These are phyloP conservation scores for Nothobranchius kuhntae DNA, from an alignment of 2,113 vertebrate genomes.

Conservation along the genomic window DNA sequence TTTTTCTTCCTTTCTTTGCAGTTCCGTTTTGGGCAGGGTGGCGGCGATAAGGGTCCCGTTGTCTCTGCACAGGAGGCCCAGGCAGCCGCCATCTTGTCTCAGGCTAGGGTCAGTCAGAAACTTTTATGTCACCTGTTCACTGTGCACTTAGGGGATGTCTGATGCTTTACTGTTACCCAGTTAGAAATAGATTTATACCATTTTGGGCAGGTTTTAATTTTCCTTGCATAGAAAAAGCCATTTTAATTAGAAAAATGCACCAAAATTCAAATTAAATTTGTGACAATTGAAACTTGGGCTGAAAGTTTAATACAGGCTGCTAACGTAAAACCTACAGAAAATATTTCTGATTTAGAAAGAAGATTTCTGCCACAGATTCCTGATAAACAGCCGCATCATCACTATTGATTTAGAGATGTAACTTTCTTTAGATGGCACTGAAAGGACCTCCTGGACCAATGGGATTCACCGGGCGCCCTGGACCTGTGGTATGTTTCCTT, in stretches of 20 bases:
- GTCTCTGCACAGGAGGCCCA: conserved; percentile 95
- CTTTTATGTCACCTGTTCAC: not conserved
- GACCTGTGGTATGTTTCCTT: conserved; percentile 88
- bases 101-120: conserved; percentile 88
- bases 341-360: no score
- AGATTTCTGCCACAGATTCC: no score
- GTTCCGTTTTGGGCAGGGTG: conserved; percentile 95
- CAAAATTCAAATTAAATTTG: no score
- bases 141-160: not conserved
- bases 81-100: conserved; percentile 96
- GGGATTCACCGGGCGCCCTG: conserved; percentile 96
- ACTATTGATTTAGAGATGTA: not conserved
- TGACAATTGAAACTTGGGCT: no score
- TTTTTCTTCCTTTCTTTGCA: conserved; percentile 45
- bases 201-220: no score
- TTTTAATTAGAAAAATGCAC: no score
- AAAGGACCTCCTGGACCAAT: conserved; percentile 95
- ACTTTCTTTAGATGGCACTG: conserved; percentile 88
- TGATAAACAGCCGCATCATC: no score
- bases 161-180: accelerated
- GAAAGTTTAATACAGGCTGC: no score
- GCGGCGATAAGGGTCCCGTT: conserved; percentile 91
- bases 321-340: no score
- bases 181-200: no score
- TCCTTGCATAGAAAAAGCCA: no score